These are phyloP conservation scores for Melanargia galathea DNA, from an alignment of 2,888 invertebrate genomes.

Conservation along the genomic window DNA sequence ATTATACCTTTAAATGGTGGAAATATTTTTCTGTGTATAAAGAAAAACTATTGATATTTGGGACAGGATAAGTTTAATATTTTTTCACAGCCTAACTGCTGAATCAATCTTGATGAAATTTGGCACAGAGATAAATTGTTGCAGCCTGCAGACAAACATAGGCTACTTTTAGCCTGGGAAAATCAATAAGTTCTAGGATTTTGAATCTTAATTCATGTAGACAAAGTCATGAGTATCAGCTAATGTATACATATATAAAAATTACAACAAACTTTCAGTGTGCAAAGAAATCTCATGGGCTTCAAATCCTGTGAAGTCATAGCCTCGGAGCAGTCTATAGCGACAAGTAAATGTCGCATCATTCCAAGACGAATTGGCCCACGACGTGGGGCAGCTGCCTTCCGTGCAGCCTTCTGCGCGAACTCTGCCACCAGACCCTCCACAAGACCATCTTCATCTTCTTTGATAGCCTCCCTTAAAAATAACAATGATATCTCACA, in stretches of 20 bases:
- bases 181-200: too few relatives aligned
- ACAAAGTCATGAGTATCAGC: background rate
- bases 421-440: slow-evolving; percentile 95
- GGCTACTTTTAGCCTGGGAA: too few relatives aligned
- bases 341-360: slow-evolving; percentile 97
- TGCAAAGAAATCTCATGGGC: slow-evolving; percentile 93
- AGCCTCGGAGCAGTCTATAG: slow-evolving; percentile 96
- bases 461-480: slow-evolving; percentile 95
- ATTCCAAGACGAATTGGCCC: slow-evolving; percentile 95
- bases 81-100: too few relatives aligned
- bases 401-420: slow-evolving; percentile 93
- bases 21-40: too few relatives aligned
- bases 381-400: slow-evolving; percentile 86
- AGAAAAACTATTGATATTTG: too few relatives aligned
- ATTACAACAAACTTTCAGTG: slow-evolving; percentile 86
- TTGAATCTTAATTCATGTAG: too few relatives aligned
- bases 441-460: slow-evolving; percentile 96
- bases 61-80: too few relatives aligned
- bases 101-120: too few relatives aligned
- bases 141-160: too few relatives aligned
- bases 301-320: slow-evolving; percentile 98
- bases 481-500: slow-evolving; percentile 14
- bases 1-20: too few relatives aligned
- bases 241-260: background rate
- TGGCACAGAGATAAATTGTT: too few relatives aligned